Base-by-base conservation (phyloP, 2,888 invertebrate genomes). In the Nymphalis urticae region DNA sequence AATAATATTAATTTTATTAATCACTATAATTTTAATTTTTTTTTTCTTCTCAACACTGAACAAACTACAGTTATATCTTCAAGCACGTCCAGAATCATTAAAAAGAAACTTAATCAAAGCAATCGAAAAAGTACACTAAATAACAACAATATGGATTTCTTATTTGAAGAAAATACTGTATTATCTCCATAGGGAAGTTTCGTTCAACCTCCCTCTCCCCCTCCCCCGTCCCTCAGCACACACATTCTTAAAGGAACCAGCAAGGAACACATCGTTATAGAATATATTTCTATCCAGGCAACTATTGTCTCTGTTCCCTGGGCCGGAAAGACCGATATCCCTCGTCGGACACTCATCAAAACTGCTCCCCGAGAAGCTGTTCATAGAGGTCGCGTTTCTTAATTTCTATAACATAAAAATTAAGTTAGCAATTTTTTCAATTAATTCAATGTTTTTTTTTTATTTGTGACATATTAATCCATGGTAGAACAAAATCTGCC, bases 301-400 rank as follows among this genome's bases (percentile, higher is more conserved):
- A 2, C 48, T 6, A 17, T 48, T 21, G 13, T 66, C 42, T 42
- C 32, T 32, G 32, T 8, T 32, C n/a, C 54, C 27, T 17, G 8
- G 13, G 17, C 24, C 65, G 2, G 36, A 54, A 13, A 56, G 67
- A 1, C 73, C 75, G 7, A 72, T 19, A 59, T 78, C 80, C 24
- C 75, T 74, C 0, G 77, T 79, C 10, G 79, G 79, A 47, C 53
- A 69, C 42, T 77, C 76, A 10, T 76, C 77, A 65, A 62, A 74
- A 32, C 73, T 74, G 62, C 67, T 64, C 17, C 54, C 58, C 6
- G 58, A 58, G 4, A 58, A 42, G 27, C 58, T 58, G 19, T 58
- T 58, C 5, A 58, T 36, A 13, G 58, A 58, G 0, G 58, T 36
- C n/a, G 36, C 36, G 19, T n/a, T 58, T 19, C 58, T 32, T 58